Conservation (phyloP, 2,797 vertebrate genomes). For the Capromys pilorides region DNA sequence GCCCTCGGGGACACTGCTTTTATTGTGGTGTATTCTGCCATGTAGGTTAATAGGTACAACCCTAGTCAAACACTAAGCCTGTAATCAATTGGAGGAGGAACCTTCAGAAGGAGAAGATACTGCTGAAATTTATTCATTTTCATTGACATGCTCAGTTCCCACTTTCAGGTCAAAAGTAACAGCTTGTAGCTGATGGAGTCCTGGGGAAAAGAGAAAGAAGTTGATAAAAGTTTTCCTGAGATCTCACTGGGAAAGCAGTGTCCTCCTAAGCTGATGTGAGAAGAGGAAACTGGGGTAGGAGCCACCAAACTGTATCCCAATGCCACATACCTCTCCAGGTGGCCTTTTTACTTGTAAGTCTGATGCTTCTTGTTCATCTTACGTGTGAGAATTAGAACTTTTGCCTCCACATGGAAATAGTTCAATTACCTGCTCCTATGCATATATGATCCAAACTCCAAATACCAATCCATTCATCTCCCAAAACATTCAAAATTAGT, state of each 20-base stretch:
- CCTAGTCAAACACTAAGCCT: background rate
- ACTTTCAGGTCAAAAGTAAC: background rate
- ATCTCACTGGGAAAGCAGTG: background rate
- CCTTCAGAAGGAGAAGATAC: background rate
- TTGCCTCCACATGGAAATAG: background rate
- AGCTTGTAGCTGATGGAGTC: background rate
- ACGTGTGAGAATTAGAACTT: no score
- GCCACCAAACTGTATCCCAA: background rate
- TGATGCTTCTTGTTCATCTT: background rate
- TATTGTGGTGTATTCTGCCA: background rate
- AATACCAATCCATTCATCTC: background rate
- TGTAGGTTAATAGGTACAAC: background rate
- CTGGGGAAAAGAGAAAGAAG: background rate
- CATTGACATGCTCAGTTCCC: background rate
- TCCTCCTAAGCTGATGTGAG: background rate
- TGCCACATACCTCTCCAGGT: background rate
- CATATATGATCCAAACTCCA: background rate
- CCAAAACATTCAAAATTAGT: background rate
- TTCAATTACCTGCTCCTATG: background rate
- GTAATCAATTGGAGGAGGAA: background rate
- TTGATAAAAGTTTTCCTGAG: background rate
- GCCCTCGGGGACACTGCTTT: slow-evolving; percentile 16
- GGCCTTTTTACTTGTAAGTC: background rate
- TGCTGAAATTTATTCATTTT: slow-evolving; percentile 12
- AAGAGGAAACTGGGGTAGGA: no score